Conservation (phyloP, 2,888 invertebrate genomes). For the Acleris sparsana region DNA sequence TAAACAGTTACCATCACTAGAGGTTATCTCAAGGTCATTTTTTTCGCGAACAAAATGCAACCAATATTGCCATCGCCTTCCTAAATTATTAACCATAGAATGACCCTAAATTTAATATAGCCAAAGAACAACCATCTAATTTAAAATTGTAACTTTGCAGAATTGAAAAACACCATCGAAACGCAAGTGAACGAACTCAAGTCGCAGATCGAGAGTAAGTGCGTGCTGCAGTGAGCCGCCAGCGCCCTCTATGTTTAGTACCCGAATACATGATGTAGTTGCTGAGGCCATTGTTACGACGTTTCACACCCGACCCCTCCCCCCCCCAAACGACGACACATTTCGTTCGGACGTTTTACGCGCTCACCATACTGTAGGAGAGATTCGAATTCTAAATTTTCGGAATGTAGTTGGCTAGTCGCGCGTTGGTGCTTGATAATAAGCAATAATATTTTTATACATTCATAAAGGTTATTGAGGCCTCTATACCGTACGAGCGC, state of each 20-base stretch:
- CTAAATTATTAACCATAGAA: too few species aligned
- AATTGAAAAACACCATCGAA: conserved; percentile 98
- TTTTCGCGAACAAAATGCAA: too few species aligned
- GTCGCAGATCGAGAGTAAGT: conserved; percentile 98
- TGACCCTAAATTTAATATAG: too few species aligned
- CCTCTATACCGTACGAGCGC: conserved; percentile 53
- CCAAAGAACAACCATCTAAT: not conserved
- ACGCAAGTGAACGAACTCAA: conserved; percentile 98
- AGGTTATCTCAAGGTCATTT: too few species aligned
- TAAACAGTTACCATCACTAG: too few species aligned
- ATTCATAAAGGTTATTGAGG: conserved; percentile 72
- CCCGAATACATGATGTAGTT: conserved; percentile 81
- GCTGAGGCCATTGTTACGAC: conserved; percentile 71
- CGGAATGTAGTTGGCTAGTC: conserved; percentile 78
- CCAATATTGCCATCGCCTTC: too few species aligned
- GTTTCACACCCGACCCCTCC: conserved; percentile 51
- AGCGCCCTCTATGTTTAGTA: conserved; percentile 47
- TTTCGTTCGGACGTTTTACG: conserved; percentile 66
- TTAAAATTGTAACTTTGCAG: conserved; percentile 83
- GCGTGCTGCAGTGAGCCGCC: conserved; percentile 94
- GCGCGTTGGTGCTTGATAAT: conserved; percentile 82
- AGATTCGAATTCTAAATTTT: conserved; percentile 75
- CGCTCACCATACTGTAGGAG: conserved; percentile 73
- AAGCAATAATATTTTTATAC: conserved; percentile 84
- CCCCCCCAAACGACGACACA: conserved; percentile 50